Base-by-base conservation (phyloP, 2,797 vertebrate species). In the Ambastaia sidthimunki region DNA sequence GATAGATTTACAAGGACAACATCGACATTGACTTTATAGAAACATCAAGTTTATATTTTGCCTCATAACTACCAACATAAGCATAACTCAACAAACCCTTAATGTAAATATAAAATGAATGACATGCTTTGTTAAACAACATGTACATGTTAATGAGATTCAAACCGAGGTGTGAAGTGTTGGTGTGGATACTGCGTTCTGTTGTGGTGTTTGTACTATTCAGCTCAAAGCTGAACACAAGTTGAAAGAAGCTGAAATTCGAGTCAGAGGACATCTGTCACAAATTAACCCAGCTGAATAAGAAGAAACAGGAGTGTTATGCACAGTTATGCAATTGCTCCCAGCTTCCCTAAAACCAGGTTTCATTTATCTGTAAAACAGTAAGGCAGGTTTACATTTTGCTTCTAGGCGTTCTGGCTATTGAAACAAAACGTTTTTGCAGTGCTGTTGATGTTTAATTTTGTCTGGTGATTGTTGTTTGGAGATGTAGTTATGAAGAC, bases 1-100 rank as follows among this genome's bases (percentile, higher is more conserved):
- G 19, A 50, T 59, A 62, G 52, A 86, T 84, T 80, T 68, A 80
- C 70, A 62, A 50, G 21, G 34, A 34, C 3, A 65, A 67, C 60
- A 72, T 57, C 60, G 59, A 50, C 15, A 67, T 28, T 76, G 81
- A 78, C 81, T 72, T 83, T 34, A 37, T 63, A 74, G 63, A 77
- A 83, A 85, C 74, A 71, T 70, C 48, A 74, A 47, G 60, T 44
- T 78, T 34, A 34, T 48, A 50, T 55, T 66, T 73, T 81, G 18
- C 21, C 21, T 19, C 67, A 37, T 57, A 34, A 67, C 11, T 3
- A 6, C 44, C 37, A 25, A 28, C 28, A 12, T 10, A 50, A 57
- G n/a, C 48, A 15, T 9, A 80, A 72, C 34, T 16, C 54, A 52
- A 19, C 10, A 19, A 16, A 71, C 28, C 50, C 31, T 13, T 21